Base-by-base conservation (phyloP, 2,888 invertebrate species). In the Pyrrhosoma nymphula region DNA sequence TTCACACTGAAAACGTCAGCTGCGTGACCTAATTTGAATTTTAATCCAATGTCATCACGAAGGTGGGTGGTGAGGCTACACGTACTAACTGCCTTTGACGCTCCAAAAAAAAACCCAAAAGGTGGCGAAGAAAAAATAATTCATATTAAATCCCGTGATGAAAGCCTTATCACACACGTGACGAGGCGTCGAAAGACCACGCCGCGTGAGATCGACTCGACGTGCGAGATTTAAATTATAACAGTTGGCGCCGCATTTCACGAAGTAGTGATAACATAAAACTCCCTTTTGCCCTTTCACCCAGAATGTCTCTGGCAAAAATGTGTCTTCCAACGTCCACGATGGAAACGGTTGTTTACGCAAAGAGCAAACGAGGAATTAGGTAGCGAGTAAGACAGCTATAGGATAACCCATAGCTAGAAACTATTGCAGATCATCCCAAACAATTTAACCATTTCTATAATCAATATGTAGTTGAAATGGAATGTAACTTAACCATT, bases 1-100 rank as follows among this genome's bases (percentile, higher is more conserved):
- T 82, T 82, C 30, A 35, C 16, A 82, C 12, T 16, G 35, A 18
- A 82, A 82, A 82, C 82, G 35, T 30, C 82, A 35, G 18, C 12
- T 82, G 82, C 35, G 82, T 16, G 82, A 30, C 30, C 30, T 23
- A 82, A 16, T 82, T 30, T 82, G 30, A 35, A 82, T 82, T 82
- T 82, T 82, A 82, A 82, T 30, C 82, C 82, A 26, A 35, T 82
- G 82, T 35, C 82, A 82, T 18, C 69, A 82, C 30, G 82, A 82
- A 82, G 14, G 82, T 4, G 14, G n/a, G 30, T 8, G 23, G 35
- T 35, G 82, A 16, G 82, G 18, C 26, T 18, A 35, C 16, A 18
- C 35, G 82, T 26, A n/a, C 26, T n/a, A 30, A 82, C 14, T 35
- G 16, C 82, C 82, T 82, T 35, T 35, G 82, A 82, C 30, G 30